Evolutionary conservation across 2,888 invertebrate species (phyloP).

Genomic region (Achlya flavicornis): DNA sequence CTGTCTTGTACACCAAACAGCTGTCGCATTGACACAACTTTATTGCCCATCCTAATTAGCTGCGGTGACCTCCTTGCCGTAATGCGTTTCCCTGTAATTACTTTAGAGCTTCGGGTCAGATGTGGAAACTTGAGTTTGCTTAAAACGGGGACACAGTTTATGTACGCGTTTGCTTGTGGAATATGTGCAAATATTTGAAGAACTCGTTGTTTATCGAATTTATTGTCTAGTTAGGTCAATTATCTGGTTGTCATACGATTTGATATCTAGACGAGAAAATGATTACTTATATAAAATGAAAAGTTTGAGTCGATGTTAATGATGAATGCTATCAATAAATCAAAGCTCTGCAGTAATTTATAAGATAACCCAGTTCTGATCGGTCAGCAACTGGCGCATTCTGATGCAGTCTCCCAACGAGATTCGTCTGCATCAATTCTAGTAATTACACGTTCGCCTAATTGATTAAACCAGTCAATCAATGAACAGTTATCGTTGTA

Average conservation of each 20-base stretch:
- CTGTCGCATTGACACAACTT: constrained; percentile 1
- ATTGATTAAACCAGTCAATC: constrained; percentile 9
- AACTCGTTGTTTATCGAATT: not conserved
- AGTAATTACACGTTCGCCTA: constrained; percentile 5
- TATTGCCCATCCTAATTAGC: not conserved
- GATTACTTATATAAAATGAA: not conserved
- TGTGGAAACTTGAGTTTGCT: not conserved
- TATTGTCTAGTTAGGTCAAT: not conserved
- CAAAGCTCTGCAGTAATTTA: not conserved
- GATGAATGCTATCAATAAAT: not conserved
- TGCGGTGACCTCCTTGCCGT: not conserved
- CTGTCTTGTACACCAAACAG: not conserved
- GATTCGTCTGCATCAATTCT: not conserved
- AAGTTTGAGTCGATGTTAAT: not conserved
- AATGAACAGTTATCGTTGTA: constrained; percentile 16
- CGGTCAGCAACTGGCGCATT: not conserved
- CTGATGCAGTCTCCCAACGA: not conserved
- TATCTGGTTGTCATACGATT: not conserved
- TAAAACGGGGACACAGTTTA: not conserved
- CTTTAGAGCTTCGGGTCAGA: not conserved
- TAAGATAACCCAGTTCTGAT: too few relatives aligned
- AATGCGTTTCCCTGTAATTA: not conserved
- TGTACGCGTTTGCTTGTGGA: not conserved
- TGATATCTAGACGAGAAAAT: not conserved
- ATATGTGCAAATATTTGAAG: not conserved